phyloP scores from a whole-genome alignment of 2,888 invertebrate species.

The Drosophila fulvimacula region DNA sequence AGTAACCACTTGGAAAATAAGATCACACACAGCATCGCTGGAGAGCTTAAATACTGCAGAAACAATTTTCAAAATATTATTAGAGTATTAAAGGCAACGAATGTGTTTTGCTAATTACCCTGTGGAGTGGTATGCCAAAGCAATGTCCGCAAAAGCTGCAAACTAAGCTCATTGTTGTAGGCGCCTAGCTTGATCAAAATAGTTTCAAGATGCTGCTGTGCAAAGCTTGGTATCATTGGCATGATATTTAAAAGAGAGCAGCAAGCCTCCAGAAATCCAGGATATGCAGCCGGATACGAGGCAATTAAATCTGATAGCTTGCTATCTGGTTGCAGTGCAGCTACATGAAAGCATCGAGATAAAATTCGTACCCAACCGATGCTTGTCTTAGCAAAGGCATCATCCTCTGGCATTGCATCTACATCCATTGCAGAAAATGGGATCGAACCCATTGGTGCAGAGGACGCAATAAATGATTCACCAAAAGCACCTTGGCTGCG shows the following conservation, averaged over 20 bases:
- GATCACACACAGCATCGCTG: constrained; percentile 89
- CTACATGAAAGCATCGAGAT: constrained; percentile 90
- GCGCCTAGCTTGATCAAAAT: constrained; percentile 90
- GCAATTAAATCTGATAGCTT: constrained; percentile 85
- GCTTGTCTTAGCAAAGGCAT: constrained; percentile 86
- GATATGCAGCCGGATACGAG: constrained; percentile 88
- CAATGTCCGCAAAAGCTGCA: constrained; percentile 87
- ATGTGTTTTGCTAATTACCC: constrained; percentile 63
- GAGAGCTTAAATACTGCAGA: constrained; percentile 84
- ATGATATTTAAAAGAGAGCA: constrained; percentile 91
- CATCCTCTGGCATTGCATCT: constrained; percentile 79
- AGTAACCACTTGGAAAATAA: constrained; percentile 92
- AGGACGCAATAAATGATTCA: constrained; percentile 53
- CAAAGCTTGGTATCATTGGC: constrained; percentile 86
- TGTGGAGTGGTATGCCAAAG: constrained; percentile 86
- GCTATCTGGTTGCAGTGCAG: constrained; percentile 81
- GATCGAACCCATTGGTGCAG: constrained; percentile 43
- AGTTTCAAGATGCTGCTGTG: constrained; percentile 88
- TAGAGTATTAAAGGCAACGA: background rate
- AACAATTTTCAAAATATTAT: background rate
- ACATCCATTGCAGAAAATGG: constrained; percentile 44
- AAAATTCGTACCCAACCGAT: constrained; percentile 94
- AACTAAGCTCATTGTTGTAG: constrained; percentile 87
- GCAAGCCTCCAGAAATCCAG: constrained; percentile 89
- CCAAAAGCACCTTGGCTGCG: constrained; percentile 56